phyloP scores from a whole-genome alignment of 2,888 invertebrate genomes.

The Agrilus mali region DNA sequence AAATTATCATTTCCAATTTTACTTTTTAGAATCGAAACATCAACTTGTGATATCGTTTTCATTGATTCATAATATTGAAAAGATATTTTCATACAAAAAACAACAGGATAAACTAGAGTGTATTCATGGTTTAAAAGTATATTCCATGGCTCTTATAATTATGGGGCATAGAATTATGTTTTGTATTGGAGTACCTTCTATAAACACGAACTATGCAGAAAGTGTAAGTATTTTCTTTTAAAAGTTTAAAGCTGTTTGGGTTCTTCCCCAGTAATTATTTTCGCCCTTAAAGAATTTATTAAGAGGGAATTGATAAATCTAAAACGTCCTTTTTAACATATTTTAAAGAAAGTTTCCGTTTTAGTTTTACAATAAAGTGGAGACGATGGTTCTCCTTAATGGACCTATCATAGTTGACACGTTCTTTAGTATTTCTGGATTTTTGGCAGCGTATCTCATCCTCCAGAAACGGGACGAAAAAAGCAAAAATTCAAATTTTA shows the following conservation, averaged over 20 bases:
- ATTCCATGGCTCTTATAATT: conserved; percentile 56
- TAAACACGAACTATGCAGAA: conserved; percentile 50
- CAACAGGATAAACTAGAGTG: conserved; percentile 49
- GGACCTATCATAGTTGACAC: conserved; percentile 61
- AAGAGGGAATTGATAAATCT: no score
- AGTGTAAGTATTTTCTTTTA: conserved; percentile 31
- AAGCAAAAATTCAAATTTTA: conserved; percentile 46
- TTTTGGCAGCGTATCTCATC: conserved; percentile 54
- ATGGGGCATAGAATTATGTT: conserved; percentile 55
- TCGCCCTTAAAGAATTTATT: no score
- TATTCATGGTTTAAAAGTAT: conserved; percentile 41
- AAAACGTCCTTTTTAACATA: no score
- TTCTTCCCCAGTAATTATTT: no score
- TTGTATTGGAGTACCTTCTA: conserved; percentile 52
- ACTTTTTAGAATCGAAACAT: conserved; percentile 7
- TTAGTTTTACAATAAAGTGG: conserved; percentile 26
- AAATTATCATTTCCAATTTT: no score
- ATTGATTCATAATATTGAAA: conserved; percentile 43
- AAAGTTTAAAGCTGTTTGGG: conserved; percentile 38
- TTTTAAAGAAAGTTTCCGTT: no score
- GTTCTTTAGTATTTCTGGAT: conserved; percentile 57
- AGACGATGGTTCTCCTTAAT: conserved; percentile 51
- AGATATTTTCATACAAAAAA: conserved; percentile 44
- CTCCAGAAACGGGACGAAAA: conserved; percentile 54
- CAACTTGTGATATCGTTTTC: conserved; percentile 41